Percentiles rank a stretch among this genome's conserved stretches.
phyloP scores from a whole-genome alignment of 2,797 vertebrate species.

The Momotus momota region DNA sequence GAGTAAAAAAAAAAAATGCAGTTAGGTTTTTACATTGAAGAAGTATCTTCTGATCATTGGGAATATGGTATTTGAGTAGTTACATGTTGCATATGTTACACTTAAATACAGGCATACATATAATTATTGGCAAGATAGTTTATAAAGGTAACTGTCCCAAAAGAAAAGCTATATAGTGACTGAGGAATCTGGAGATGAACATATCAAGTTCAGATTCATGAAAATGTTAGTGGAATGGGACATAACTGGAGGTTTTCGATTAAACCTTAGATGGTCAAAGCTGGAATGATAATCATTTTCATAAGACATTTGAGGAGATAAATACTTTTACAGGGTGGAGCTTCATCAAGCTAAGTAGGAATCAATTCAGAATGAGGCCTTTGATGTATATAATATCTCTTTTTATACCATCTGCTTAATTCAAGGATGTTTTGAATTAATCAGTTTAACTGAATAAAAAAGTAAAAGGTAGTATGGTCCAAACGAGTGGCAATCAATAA shows the following conservation, averaged over 20 bases:
- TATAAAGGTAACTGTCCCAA: not conserved
- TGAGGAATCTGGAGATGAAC: not conserved
- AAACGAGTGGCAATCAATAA: not conserved
- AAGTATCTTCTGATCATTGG: not conserved
- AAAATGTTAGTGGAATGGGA: not conserved
- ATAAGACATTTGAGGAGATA: not conserved
- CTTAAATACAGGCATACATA: not conserved
- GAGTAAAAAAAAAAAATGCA: not conserved
- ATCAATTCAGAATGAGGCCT: not conserved
- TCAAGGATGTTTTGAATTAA: not conserved
- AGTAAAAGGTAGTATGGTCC: not conserved
- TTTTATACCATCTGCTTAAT: not conserved
- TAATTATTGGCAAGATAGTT: not conserved
- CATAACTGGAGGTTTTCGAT: not conserved
- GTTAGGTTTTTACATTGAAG: not conserved
- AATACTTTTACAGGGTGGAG: not conserved
- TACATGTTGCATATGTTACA: not conserved
- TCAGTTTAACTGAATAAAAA: not conserved
- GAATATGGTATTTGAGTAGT: not conserved
- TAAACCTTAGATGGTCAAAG: not conserved
- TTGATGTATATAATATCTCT: not conserved
- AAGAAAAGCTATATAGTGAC: not conserved
- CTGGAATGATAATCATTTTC: not conserved
- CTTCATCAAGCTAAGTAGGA: not conserved
- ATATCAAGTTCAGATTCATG: not conserved